Evolutionary conservation across 1,140 invertebrate genomes (phyloP).

Genomic region (Drosophila rhopaloa): DNA sequence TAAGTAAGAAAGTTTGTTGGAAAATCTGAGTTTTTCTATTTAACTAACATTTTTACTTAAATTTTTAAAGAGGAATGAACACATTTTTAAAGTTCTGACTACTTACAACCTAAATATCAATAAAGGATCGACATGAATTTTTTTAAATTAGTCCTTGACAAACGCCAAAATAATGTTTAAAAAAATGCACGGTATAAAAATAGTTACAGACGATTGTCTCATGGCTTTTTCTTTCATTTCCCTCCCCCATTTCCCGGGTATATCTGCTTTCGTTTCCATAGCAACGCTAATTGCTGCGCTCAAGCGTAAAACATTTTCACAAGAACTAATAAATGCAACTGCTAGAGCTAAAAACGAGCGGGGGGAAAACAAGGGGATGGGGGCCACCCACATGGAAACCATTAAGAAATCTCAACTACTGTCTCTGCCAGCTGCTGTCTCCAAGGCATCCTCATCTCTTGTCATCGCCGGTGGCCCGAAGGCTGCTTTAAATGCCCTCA

Average conservation of each 20-base stretch:
- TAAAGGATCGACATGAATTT: neutral
- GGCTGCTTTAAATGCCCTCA: conserved; percentile 42
- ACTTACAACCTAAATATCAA: neutral
- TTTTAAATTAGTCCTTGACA: neutral
- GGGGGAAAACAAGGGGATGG: no score
- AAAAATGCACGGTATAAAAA: neutral
- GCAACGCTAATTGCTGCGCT: conserved; percentile 54
- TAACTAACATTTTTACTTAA: no score
- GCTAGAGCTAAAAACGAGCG: conserved; percentile 16
- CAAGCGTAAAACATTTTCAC: conserved; percentile 51
- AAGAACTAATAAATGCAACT: conserved; percentile 62
- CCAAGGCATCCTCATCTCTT: conserved; percentile 24
- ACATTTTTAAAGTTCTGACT: neutral
- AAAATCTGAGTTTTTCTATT: no score
- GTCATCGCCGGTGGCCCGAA: conserved; percentile 37
- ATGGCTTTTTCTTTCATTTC: neutral
- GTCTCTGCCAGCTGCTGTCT: conserved; percentile 35
- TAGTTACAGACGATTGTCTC: neutral
- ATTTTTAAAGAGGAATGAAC: neutral
- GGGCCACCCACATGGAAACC: conserved; percentile 45
- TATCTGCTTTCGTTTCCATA: neutral
- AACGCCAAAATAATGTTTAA: neutral
- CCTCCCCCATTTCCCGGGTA: neutral
- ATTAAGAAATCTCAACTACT: conserved; percentile 31
- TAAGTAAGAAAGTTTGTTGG: no score